These are phyloP conservation scores for Cataglyphis livida DNA, from an alignment of 2,888 invertebrate genomes.

Conservation along the genomic window DNA sequence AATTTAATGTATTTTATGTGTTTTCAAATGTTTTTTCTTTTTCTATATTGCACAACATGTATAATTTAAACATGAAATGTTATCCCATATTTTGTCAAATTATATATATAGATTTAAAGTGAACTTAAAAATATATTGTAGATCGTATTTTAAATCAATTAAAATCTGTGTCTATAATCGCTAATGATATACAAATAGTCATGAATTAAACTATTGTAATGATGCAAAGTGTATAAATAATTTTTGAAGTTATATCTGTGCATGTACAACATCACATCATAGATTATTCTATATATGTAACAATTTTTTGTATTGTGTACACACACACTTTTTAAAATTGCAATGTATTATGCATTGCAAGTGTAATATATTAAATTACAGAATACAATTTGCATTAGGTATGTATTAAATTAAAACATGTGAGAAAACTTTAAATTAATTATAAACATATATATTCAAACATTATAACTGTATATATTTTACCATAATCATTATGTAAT, in stretches of 20 bases:
- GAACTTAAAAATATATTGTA: background rate
- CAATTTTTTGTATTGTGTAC: background rate
- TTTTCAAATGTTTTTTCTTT: background rate
- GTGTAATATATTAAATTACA: background rate
- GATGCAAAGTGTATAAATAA: constrained; percentile 14
- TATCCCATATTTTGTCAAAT: background rate
- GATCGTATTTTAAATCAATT: background rate
- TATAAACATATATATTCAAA: background rate
- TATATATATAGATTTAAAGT: background rate
- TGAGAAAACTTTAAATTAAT: background rate
- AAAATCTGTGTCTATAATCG: background rate
- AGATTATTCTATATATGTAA: constrained; percentile 17
- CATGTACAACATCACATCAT: background rate
- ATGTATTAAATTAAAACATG: background rate
- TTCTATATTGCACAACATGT: background rate
- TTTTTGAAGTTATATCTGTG: constrained; percentile 16
- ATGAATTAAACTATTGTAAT: constrained; percentile 5
- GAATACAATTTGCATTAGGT: background rate
- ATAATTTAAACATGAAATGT: background rate
- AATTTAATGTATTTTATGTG: background rate
- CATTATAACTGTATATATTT: background rate
- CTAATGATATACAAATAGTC: background rate
- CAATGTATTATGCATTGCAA: constrained; percentile 17
- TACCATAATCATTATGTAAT: background rate
- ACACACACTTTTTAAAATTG: constrained; percentile 3